Percentiles rank a stretch among this genome's conserved stretches.
phyloP scores from a whole-genome alignment of 2,888 invertebrate species.

The Scaptomyza caliginosa region DNA sequence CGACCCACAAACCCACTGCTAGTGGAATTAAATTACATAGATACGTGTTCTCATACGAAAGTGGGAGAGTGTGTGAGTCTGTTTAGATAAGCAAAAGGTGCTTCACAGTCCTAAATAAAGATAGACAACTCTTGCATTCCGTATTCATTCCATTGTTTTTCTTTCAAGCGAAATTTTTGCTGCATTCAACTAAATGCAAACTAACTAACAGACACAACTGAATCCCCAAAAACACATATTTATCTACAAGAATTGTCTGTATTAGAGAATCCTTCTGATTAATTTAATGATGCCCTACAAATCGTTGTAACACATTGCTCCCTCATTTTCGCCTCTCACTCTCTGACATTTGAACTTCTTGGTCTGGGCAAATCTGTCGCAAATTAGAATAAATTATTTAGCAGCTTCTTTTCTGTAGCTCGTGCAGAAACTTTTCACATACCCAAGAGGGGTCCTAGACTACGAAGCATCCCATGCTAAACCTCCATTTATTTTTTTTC shows the following conservation, averaged over 20 bases:
- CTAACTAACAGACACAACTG: slow-evolving; percentile 23
- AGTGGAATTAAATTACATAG: slow-evolving; percentile 35
- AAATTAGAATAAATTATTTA: slow-evolving; percentile 73
- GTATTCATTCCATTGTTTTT: slow-evolving; percentile 20
- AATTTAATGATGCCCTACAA: slow-evolving; percentile 21
- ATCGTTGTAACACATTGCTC: slow-evolving; percentile 30
- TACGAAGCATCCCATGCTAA: slow-evolving; percentile 6
- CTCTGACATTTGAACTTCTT: slow-evolving; percentile 41
- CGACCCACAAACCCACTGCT: slow-evolving; percentile 56
- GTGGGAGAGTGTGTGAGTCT: slow-evolving; percentile 33
- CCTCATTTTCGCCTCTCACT: neutral
- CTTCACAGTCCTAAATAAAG: slow-evolving; percentile 22
- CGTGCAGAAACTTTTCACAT: slow-evolving; percentile 33
- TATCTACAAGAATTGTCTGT: slow-evolving; percentile 37
- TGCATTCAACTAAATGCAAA: slow-evolving; percentile 25
- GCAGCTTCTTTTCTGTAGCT: slow-evolving; percentile 40
- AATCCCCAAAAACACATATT: slow-evolving; percentile 13
- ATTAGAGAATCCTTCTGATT: slow-evolving; percentile 39
- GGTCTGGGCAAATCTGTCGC: slow-evolving; percentile 50
- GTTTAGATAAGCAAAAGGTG: slow-evolving; percentile 64
- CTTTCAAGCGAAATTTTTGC: slow-evolving; percentile 23
- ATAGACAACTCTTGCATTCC: slow-evolving; percentile 1
- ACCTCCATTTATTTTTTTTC: neutral
- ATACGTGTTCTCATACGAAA: slow-evolving; percentile 30
- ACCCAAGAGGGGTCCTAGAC: slow-evolving; percentile 37